phyloP scores from a whole-genome alignment of 2,113 vertebrate genomes.

The Arvicanthis niloticus region DNA sequence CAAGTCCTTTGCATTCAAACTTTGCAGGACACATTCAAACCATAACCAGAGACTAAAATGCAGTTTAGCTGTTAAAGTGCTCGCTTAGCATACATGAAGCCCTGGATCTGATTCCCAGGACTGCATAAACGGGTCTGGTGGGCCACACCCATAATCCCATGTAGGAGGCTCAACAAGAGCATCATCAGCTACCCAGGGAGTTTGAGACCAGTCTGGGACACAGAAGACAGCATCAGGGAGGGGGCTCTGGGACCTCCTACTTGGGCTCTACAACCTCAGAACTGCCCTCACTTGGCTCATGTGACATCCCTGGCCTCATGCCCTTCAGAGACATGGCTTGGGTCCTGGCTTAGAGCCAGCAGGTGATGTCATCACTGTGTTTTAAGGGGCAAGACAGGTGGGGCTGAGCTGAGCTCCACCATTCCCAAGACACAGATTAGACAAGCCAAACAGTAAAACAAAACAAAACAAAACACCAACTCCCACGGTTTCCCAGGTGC shows the following conservation, averaged over 20 bases:
- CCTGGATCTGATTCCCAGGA: no score
- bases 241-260: background rate
- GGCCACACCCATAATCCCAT: background rate
- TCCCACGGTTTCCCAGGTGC: background rate
- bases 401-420: background rate
- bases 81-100: background rate
- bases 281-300: background rate
- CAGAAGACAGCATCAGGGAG: background rate
- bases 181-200: background rate
- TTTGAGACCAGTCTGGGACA: background rate
- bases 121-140: background rate
- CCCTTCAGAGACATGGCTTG: background rate
- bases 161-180: background rate
- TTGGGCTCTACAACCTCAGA: background rate
- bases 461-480: conserved; percentile 38
- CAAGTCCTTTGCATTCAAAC: background rate
- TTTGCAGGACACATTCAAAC: background rate
- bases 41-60: background rate
- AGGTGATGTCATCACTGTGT: conserved; percentile 6
- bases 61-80: no score
- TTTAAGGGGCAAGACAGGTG: conserved; percentile 36
- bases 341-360: conserved; percentile 10
- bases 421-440: conserved; percentile 53
- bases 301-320: background rate
- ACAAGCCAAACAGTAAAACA: conserved; percentile 21